Evolutionary conservation across 2,797 vertebrate species (phyloP).

Genomic region (Tinamus major): DNA sequence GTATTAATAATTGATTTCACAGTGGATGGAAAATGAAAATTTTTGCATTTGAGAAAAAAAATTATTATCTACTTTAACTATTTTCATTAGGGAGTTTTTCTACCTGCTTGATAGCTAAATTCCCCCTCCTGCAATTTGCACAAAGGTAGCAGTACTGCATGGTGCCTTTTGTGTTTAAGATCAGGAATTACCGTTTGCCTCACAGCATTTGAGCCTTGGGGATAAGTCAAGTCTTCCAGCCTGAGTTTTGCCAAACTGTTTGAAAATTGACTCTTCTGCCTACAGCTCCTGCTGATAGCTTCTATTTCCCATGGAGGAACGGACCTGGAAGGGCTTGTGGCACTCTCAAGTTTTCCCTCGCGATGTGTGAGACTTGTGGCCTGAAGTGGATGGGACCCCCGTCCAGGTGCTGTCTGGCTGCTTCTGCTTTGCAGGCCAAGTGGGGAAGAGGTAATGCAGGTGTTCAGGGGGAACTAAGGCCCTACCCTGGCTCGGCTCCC

Average conservation of each 20-base stretch:
- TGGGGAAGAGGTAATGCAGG: neutral
- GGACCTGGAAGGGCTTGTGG: neutral
- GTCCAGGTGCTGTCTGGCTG: neutral
- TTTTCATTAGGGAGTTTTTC: neutral
- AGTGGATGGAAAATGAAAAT: neutral
- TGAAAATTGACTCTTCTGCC: neutral
- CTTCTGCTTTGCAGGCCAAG: neutral
- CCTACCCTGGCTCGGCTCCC: neutral
- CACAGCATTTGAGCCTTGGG: neutral
- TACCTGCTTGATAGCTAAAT: neutral
- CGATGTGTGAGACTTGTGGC: fast-evolving
- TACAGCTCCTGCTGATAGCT: neutral
- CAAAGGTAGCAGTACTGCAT: fast-evolving
- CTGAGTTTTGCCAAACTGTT: neutral
- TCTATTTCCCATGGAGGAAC: neutral
- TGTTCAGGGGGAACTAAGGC: neutral
- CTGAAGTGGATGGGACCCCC: neutral
- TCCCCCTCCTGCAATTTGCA: neutral
- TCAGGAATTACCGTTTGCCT: neutral
- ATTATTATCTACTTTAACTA: fast-evolving
- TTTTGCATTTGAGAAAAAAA: neutral
- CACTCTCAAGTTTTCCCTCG: neutral
- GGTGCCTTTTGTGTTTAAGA: neutral
- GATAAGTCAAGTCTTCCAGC: neutral
- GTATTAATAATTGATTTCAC: neutral